These are phyloP conservation scores for Labia minor DNA, from an alignment of 2,888 invertebrate species.

Conservation along the genomic window DNA sequence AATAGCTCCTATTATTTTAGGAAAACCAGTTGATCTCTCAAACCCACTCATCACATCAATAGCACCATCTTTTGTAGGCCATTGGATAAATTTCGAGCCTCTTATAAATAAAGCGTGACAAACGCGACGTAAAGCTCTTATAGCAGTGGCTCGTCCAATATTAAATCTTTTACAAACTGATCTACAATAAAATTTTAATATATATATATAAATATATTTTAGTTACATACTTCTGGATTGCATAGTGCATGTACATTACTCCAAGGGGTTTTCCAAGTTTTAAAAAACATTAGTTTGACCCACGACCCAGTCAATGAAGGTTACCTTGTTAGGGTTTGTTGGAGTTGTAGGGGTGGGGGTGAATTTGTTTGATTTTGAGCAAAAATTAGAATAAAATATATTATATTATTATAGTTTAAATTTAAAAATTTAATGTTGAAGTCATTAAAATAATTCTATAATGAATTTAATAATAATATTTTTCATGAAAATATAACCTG, in stretches of 20 bases:
- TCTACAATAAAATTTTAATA: no score
- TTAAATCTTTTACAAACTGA: conserved; percentile 25
- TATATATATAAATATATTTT: no score
- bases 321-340: no score
- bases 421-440: no score
- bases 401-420: no score
- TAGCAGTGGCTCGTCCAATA: conserved; percentile 24
- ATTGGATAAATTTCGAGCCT: conserved; percentile 24
- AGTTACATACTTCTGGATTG: no score
- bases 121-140: conserved; percentile 21
- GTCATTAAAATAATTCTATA: no score
- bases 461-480: no score
- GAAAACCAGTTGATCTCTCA: conserved; percentile 23
- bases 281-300: neutral
- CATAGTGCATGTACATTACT: no score
- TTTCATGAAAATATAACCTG: neutral
- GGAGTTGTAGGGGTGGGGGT: no score
- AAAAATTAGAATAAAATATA: no score
- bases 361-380: no score
- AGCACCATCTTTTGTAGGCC: conserved; percentile 23
- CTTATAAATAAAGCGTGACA: conserved; percentile 20
- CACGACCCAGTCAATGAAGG: neutral
- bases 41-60: conserved; percentile 20
- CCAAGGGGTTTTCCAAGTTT: neutral
- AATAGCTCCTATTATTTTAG: conserved; percentile 26